Evolutionary conservation across 1,140 invertebrate species (phyloP), one percentile per base, ranked within the genome.

Genomic region (Magallana ariakensis): DNA sequence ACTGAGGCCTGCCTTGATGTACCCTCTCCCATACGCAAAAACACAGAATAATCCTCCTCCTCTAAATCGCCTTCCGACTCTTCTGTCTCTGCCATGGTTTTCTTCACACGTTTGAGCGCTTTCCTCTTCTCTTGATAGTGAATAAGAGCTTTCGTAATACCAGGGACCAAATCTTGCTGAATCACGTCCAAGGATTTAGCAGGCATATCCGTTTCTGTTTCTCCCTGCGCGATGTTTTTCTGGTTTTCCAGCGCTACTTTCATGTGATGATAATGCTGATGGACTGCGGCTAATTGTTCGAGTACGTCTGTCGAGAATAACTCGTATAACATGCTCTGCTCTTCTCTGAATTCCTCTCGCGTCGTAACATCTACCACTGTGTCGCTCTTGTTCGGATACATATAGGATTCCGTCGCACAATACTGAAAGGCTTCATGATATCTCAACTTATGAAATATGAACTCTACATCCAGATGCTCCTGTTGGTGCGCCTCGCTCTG

Each of bases 401-500:
- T 19, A 26, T 75, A 26, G 9, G 19, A n/a, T 0, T 85, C 53
- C 53, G 82, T 89, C 46, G 87, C 89, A 82, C 81, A 83, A 87
- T 88, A 91, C 1, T 55, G n/a, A 70, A 91, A 91, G 6, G 89
- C 90, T 62, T 89, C 83, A 60, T 88, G 81, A 16, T 85, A 70
- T 33, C 88, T 55, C n/a, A 91, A 86, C 26, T 86, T 88, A 22
- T 90, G 83, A 82, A 91, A 90, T 10, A 91, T 80, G 56, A 88
- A 91, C 19, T 88, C 86, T 13, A 91, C 89, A 87, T 91, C 90
- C 10, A 89, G 58, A 87, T 91, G 90, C 54, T 88, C 81, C 46
- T 91, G 90, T 19, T 83, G 19, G 15, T 80, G 57, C 15, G 88
- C 88, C 70, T 89, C 86, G 22, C 62, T 89, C 46, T 90, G 86